Evolutionary conservation across 1,140 invertebrate genomes (phyloP), one percentile per base, ranked within the genome.

Genomic region (Gryllus bimaculatus): DNA sequence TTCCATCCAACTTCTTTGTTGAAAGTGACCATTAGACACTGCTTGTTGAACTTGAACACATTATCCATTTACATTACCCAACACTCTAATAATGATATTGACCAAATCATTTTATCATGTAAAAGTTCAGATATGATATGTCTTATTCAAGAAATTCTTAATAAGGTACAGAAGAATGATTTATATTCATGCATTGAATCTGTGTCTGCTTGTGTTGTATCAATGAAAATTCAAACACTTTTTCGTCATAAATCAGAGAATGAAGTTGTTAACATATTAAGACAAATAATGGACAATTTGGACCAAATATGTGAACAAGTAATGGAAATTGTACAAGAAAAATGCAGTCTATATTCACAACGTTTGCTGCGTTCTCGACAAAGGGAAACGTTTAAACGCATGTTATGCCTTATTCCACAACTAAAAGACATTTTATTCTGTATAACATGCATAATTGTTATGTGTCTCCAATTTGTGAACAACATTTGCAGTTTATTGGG

Each of bases 341-440:
- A 78, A 78, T 78, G 74, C 48, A 8, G n/a, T 0, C 73, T 74
- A 12, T 78, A 20, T 20, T 39, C 12, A n/a, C 26, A 26, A 39
- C 79, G 26, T 78, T 49, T 48, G 48, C 78, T 80, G 49, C 18
- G 77, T 74, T 80, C 79, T 13, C 73, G 79, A 74, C 78, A 80
- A 26, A 74, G 78, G 10, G 78, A 54, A 10, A 79, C 80, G 1
- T 80, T 79, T 21, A 18, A 15, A 47, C 10, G 66, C 4, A 80
- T 80, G 73, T 47, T 80, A 18, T 74, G 75, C 8, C 39, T 73
- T 48, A 18, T 79, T 73, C 80, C 80, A 54, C 13, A 47, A 13
- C 18, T 80, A 48, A 66, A 66, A 66, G 54, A 13, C 18, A 66
- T 66, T 10, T 66, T 66, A 18, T 66, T 66, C 18, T 66, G 18